These are phyloP conservation scores for Nephila pilipes DNA, from an alignment of 1,140 invertebrate species.

Conservation along the genomic window DNA sequence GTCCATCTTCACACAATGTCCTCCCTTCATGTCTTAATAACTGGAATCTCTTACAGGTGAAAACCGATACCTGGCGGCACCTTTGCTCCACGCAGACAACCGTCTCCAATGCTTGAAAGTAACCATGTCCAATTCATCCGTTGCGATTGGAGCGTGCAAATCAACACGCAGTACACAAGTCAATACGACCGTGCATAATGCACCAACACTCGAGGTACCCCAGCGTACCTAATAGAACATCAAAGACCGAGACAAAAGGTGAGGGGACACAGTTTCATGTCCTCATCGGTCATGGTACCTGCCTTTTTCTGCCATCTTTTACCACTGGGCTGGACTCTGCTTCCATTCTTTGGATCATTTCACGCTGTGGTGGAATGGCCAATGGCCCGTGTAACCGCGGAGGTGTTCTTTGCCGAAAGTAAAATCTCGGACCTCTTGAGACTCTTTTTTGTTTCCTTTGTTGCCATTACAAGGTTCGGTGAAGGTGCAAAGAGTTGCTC, in stretches of 20 bases:
- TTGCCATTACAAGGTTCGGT: constrained; percentile 63
- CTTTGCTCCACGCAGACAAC: constrained; percentile 14
- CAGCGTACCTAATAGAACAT: constrained; percentile 64
- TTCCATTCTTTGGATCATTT: constrained; percentile 42
- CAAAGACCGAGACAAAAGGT: neutral
- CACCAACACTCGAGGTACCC: constrained; percentile 59
- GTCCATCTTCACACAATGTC: neutral
- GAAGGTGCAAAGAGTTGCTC: constrained; percentile 44
- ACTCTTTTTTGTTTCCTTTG: constrained; percentile 22
- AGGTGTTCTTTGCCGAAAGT: constrained; percentile 27
- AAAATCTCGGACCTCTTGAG: constrained; percentile 36
- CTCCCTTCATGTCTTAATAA: neutral
- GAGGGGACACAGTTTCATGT: neutral
- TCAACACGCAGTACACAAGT: constrained; percentile 44
- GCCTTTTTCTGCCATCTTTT: neutral
- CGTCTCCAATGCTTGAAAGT: constrained; percentile 38
- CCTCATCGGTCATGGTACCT: constrained; percentile 45
- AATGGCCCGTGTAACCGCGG: constrained; percentile 37
- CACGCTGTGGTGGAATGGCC: neutral
- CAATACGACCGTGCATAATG: constrained; percentile 47
- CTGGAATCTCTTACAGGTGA: neutral
- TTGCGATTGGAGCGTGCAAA: constrained; percentile 51
- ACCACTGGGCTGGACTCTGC: neutral
- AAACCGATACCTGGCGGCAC: neutral
- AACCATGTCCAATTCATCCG: constrained; percentile 67